Evolutionary conservation across 1,140 invertebrate species (phyloP).

Genomic region (Ylistrum balloti): DNA sequence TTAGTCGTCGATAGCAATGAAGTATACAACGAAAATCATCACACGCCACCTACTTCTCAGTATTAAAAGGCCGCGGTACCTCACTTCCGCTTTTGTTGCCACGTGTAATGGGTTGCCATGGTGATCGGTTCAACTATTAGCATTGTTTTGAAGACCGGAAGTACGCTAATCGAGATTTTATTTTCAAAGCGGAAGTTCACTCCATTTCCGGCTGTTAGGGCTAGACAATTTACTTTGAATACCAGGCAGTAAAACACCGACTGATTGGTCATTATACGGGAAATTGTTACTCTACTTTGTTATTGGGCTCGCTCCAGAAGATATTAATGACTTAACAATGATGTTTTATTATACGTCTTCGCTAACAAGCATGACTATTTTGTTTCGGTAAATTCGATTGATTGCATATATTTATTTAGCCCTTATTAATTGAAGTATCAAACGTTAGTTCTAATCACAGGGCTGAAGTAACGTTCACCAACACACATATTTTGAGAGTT

Average conservation of each 20-base stretch:
- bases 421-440: too few relatives aligned
- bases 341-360: not conserved
- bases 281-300: slow-evolving; percentile 27
- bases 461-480: too few relatives aligned
- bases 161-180: slow-evolving; percentile 25
- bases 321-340: not conserved
- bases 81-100: not conserved
- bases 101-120: not conserved
- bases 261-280: slow-evolving; percentile 36
- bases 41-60: not conserved
- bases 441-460: too few relatives aligned
- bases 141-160: slow-evolving; percentile 33
- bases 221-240: slow-evolving; percentile 11
- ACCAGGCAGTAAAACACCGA: not conserved
- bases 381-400: not conserved
- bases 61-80: not conserved
- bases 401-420: too few relatives aligned
- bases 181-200: slow-evolving; percentile 26
- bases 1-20: not conserved
- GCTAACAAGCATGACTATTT: slow-evolving; percentile 10
- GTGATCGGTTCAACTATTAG: slow-evolving; percentile 30
- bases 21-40: not conserved
- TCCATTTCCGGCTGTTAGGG: slow-evolving; percentile 32
- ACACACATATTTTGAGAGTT: too few relatives aligned
- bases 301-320: not conserved